Percentiles rank a stretch among this genome's conserved stretches.
Evolutionary conservation across 2,113 vertebrate species (phyloP).

Genomic region (Pelecanus crispus): DNA sequence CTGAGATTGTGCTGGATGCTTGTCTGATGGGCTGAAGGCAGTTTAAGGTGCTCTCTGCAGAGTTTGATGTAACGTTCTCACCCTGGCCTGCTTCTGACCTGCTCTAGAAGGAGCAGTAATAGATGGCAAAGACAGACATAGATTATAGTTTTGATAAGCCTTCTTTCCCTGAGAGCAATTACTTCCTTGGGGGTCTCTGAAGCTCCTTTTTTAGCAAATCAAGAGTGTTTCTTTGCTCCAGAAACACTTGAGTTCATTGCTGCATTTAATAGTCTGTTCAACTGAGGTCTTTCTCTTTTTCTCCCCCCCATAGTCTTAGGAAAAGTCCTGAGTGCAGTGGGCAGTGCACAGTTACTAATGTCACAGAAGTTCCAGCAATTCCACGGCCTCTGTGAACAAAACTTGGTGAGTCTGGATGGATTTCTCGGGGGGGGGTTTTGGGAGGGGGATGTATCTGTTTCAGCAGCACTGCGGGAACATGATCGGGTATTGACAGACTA

Average conservation of each 20-base stretch:
- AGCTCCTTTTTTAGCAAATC: background rate
- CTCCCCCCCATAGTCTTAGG: slow-evolving; percentile 80
- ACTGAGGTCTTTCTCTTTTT: background rate
- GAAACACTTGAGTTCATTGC: background rate
- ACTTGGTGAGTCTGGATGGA: slow-evolving; percentile 83
- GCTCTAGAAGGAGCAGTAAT: background rate
- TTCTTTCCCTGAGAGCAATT: background rate
- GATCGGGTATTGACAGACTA: background rate
- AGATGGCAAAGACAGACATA: background rate
- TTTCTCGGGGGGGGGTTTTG: background rate
- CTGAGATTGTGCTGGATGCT: background rate
- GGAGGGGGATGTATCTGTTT: background rate
- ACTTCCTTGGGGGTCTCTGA: background rate
- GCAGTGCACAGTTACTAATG: slow-evolving; percentile 83
- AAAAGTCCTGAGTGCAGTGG: slow-evolving; percentile 93
- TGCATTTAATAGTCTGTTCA: background rate
- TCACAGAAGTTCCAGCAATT: slow-evolving; percentile 98
- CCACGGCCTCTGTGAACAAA: slow-evolving; percentile 96
- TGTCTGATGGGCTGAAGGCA: background rate
- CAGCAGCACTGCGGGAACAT: background rate
- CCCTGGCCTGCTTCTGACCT: background rate
- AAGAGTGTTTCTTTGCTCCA: background rate
- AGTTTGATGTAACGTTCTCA: background rate
- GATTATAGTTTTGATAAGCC: background rate
- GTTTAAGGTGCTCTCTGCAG: background rate